Evolutionary conservation across 2,113 vertebrate species (phyloP), one percentile per base, ranked within the genome.

Genomic region (Glareola pratincola): DNA sequence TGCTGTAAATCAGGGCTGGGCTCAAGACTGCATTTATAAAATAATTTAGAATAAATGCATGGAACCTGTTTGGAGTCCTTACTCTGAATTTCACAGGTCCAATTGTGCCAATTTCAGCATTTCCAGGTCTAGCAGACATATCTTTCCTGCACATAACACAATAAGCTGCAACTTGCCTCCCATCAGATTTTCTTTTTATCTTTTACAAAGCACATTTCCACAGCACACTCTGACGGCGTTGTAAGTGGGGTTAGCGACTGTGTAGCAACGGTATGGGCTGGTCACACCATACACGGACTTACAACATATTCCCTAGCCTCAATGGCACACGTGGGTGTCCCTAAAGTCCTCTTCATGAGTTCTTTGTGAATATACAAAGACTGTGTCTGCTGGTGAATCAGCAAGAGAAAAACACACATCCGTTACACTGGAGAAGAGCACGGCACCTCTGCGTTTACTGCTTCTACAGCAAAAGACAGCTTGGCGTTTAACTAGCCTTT

Each of bases 301-400:
- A 99, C 99, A 98, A 99, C 98, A 97, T 99, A 99, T 91, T 99
- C 99, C 98, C 99, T 99, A 98, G 99, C 99, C 98, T 99, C 99
- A 98, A 99, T 91, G 97, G 99, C 99, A 98, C 98, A 99, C 81
- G 99, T 99, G 97, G 99, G 99, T 94, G 98, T 99, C 97, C 99
- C 99, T 98, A 99, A 98, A 83, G 99, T 99, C 99, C 99, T 99
- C 99, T 99, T 99, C 99, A 99, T 99, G 96, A 99, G 98, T 97
- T 99, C 99, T 99, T 98, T 99, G 98, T 99, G 98, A 98, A 98
- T 99, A 98, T 98, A 98, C 97, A 99, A 98, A 98, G 99, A 99
- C 97, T 98, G 99, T 93, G 99, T 98, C 98, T 99, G 99, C 98
- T 98, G 98, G 98, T 97, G 98, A 95, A 93, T 85, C 97, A 97